Evolutionary conservation across 1,140 invertebrate species (phyloP), one percentile per base, ranked within the genome.

Genomic region (Marisa cornuarietis): DNA sequence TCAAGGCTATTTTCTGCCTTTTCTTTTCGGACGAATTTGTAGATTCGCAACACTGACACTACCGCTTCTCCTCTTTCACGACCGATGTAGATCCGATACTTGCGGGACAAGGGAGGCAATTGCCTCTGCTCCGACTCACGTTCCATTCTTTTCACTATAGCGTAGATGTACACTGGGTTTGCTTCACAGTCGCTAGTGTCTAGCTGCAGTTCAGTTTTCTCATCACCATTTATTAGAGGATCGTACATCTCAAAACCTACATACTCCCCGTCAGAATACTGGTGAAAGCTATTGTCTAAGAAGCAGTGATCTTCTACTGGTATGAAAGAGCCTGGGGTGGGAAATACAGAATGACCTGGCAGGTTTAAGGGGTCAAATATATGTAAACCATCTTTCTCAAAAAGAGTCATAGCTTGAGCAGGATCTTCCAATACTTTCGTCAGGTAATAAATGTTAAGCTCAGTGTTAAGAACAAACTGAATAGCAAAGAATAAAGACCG

Each of bases 161-260:
- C 84, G 79, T 86, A 86, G 8, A 85, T 80, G 52, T 82, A 79
- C 18, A 79, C 76, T 13, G 80, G 79, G 26, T 78, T 76, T 18
- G 79, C 22, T 16, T 54, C 65, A 5, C 3, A 54, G 2, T 42
- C 31, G 0, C 31, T 42, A 42, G 31, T 42, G 1, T 0, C 31
- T 42, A 42, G 31, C 5, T 2, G 31, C 31, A 42, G 3, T 42
- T 0, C 31, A 42, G 31, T 42, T 42, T 42, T 42, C 31, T 42
- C 31, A 6, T 42, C 0, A 42, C 31, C 31, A 42, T 42, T 42
- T 42, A 42, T 42, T 42, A 1, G 0, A n/a, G 85, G 85, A 71
- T 88, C 87, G n/a, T 83, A 85, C 16, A 86, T 22, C 79, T 87
- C 85, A 71, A 71, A 84, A 4, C 83, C 84, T 2, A 87, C 82